Evolutionary conservation across 2,797 vertebrate genomes (phyloP), one percentile per base, ranked within the genome.

Genomic region (Etheostoma nigrum): DNA sequence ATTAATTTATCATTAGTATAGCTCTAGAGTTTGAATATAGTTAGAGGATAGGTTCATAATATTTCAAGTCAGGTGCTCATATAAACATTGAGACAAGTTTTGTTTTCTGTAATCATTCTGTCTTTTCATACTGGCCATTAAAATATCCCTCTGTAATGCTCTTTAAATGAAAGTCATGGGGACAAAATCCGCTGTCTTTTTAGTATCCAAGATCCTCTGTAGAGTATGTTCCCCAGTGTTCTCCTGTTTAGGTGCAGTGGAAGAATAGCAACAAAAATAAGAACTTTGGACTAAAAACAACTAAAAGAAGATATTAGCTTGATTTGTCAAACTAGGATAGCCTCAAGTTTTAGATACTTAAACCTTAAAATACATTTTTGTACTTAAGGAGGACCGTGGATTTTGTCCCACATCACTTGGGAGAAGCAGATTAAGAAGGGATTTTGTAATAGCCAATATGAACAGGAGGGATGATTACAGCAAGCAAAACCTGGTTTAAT

Each of bases 1-100:
- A 74, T 76, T 73, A 11, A 71, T 27, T 67, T 23, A 19, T 59
- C 54, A 30, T 33, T 36, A 68, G 49, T 67, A 30, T 70, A 63
- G 18, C 19, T 40, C 9, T 75, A 44, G 53, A 61, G 4, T 45
- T 73, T 19, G 62, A 69, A 6, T 49, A 47, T 40, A 69, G 27
- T 47, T 2, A 10, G 44, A 55, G 14, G 14, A 64, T 18, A 23
- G 51, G 15, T 40, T 55, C 42, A 48, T 19, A 25, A 15, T 62
- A 16, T 63, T 21, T 62, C 19, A 47, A 53, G 11, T 14, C 14
- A 45, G 57, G 4, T 67, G 30, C 44, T 42, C 10, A n/a, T 21
- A 21, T 59, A 9, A 58, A 57, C 6, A 33, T 44, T 58, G 2
- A 40, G 40, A 57, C 25, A n/a, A 45, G 23, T 52, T 44, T 44